Conservation (phyloP, 2,888 invertebrate species). For the Limnephilus auricula region DNA sequence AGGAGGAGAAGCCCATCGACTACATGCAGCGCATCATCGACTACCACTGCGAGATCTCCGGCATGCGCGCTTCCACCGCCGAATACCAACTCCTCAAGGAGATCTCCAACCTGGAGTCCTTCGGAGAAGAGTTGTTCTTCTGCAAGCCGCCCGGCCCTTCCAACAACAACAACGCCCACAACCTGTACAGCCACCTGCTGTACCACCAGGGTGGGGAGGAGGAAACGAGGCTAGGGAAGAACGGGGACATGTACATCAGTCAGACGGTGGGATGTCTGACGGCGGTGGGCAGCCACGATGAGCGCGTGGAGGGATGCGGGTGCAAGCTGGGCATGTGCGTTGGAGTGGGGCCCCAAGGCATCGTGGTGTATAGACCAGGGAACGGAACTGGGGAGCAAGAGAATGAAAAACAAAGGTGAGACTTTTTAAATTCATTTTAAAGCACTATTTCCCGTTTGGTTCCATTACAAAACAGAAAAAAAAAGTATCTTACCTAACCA, state of each 20-base stretch:
- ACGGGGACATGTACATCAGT: slow-evolving; percentile 73
- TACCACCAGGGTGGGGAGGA: slow-evolving; percentile 80
- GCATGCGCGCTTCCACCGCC: slow-evolving; percentile 86
- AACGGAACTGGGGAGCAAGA: slow-evolving; percentile 77
- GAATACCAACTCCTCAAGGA: slow-evolving; percentile 91
- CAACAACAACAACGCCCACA: slow-evolving; percentile 84
- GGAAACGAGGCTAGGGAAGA: slow-evolving; percentile 71
- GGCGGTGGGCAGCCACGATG: slow-evolving; percentile 72
- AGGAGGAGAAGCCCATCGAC: slow-evolving; percentile 80
- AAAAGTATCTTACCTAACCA: no score
- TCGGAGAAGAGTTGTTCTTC: slow-evolving; percentile 90
- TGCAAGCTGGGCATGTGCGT: slow-evolving; percentile 78
- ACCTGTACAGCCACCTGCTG: slow-evolving; percentile 85
- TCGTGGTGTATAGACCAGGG: slow-evolving; percentile 82
- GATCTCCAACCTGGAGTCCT: slow-evolving; percentile 87
- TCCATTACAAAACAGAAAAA: no score
- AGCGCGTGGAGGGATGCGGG: slow-evolving; percentile 73
- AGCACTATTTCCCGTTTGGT: neutral
- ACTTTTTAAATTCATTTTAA: neutral
- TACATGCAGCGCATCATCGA: slow-evolving; percentile 81
- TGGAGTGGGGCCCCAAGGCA: slow-evolving; percentile 91
- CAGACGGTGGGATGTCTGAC: slow-evolving; percentile 72
- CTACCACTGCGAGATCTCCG: slow-evolving; percentile 80
- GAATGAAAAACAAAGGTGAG: slow-evolving; percentile 81
- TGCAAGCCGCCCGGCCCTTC: slow-evolving; percentile 80